Evolutionary conservation across 2,797 vertebrate species (phyloP).

Genomic region (Mus caroli): DNA sequence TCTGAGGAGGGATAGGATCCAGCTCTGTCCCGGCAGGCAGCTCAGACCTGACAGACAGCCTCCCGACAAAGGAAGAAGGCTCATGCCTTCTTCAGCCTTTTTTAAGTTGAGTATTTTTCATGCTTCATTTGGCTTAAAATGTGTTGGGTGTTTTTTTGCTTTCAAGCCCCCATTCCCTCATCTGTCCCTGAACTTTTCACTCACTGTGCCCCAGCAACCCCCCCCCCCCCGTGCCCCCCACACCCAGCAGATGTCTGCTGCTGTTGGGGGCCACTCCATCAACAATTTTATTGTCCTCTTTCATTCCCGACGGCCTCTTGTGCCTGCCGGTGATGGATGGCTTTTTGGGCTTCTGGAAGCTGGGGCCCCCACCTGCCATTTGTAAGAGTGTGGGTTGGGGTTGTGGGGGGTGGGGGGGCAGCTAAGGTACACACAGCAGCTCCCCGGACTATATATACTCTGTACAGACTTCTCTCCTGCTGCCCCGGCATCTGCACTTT

Average conservation of each 20-base stretch:
- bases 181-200: slow-evolving; percentile 54
- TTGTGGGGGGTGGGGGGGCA: background rate
- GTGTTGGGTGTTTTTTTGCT: background rate
- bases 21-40: slow-evolving; percentile 28
- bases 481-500: background rate
- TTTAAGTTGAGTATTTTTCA: slow-evolving; percentile 72
- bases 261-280: slow-evolving; percentile 35
- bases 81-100: slow-evolving; percentile 70
- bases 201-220: background rate
- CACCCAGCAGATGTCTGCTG: slow-evolving; percentile 52
- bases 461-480: background rate
- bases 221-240: background rate
- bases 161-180: background rate
- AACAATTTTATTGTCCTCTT: slow-evolving; percentile 45
- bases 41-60: slow-evolving; percentile 33
- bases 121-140: slow-evolving; percentile 73
- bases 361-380: background rate
- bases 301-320: background rate
- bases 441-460: background rate
- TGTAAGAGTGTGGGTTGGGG: background rate
- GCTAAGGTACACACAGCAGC: background rate
- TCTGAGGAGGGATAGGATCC: slow-evolving; percentile 65
- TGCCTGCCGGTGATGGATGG: slow-evolving; percentile 43
- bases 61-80: slow-evolving; percentile 69
- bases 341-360: slow-evolving; percentile 48